Evolutionary conservation across 2,797 vertebrate species (phyloP).

Genomic region (Delichon dasypus): DNA sequence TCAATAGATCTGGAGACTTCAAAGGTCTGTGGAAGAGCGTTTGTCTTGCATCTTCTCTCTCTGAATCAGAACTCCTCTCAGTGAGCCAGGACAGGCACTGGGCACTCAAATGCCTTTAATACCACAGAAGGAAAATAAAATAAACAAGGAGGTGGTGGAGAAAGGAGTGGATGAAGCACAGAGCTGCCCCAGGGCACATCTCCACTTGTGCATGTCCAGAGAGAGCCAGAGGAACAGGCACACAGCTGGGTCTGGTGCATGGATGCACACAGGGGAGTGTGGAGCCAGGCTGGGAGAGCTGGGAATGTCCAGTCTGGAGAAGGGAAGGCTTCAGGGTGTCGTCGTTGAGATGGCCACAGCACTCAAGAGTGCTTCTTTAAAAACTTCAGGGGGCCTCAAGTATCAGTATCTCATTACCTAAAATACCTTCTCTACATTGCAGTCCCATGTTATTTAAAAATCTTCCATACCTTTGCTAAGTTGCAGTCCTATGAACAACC

Average conservation of each 20-base stretch:
- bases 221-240: neutral
- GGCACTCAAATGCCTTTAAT: neutral
- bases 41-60: neutral
- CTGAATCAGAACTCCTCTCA: neutral
- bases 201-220: rapidly evolving
- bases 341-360: too few species aligned
- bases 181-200: neutral
- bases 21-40: neutral
- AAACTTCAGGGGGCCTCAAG: too few species aligned
- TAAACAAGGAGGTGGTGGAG: neutral
- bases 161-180: neutral
- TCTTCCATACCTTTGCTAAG: too few species aligned
- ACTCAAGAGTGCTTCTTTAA: too few species aligned
- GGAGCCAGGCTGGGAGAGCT: neutral
- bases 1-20: neutral
- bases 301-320: neutral
- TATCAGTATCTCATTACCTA: too few species aligned
- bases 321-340: neutral
- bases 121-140: neutral
- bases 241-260: neutral
- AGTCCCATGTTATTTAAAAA: too few species aligned
- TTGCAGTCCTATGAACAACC: too few species aligned
- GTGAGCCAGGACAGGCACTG: neutral
- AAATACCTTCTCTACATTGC: too few species aligned
- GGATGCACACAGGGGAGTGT: neutral